These are phyloP conservation scores for Perca fluviatilis DNA, from an alignment of 2,113 vertebrate genomes.

Conservation along the genomic window DNA sequence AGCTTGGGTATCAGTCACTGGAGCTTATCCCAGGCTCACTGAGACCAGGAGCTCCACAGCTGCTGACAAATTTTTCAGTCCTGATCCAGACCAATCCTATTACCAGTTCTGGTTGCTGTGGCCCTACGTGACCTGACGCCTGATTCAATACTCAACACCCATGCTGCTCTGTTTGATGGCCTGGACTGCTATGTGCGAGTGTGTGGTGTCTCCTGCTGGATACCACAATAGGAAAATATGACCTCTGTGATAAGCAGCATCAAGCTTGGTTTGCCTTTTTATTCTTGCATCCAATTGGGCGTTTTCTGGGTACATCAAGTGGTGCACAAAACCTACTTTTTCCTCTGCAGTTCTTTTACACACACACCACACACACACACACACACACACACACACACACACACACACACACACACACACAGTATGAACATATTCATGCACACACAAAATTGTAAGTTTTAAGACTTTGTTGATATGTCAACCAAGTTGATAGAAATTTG, in stretches of 20 bases:
- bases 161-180: constrained; percentile 28
- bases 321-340: constrained; percentile 3
- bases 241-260: constrained; percentile 22
- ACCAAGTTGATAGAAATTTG: neutral
- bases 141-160: constrained; percentile 30
- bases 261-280: constrained; percentile 34
- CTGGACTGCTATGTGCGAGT: neutral
- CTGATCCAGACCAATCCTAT: constrained; percentile 71
- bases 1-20: constrained; percentile 75
- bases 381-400: neutral
- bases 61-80: constrained; percentile 79
- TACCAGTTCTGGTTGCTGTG: constrained; percentile 43
- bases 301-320: constrained; percentile 10
- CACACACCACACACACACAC: neutral
- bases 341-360: neutral
- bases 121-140: constrained; percentile 32
- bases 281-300: neutral
- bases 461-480: neutral
- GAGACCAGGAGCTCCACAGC: constrained; percentile 77
- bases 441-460: neutral
- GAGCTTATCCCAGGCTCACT: constrained; percentile 55
- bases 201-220: constrained; percentile 25
- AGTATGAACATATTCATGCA: too few species aligned
- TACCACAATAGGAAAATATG: constrained; percentile 44
- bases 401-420: neutral